Percentiles rank a stretch among this genome's conserved stretches.
Evolutionary conservation across 2,888 invertebrate species (phyloP).

Genomic region (Chromoteleia sp.): DNA sequence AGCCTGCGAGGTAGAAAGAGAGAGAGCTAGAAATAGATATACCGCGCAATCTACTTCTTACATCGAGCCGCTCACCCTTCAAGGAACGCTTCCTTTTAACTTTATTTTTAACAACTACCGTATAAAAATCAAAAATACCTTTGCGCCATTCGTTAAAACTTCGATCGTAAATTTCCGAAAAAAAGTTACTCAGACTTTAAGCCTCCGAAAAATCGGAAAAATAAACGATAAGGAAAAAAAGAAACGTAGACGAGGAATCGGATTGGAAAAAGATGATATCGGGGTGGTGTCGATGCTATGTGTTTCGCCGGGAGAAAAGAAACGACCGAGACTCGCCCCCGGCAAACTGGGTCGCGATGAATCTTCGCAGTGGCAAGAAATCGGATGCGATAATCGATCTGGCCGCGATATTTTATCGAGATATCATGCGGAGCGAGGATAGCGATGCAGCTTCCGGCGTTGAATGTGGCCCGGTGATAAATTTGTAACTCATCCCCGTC

Average conservation of each 20-base stretch:
- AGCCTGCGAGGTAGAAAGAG: slow-evolving; percentile 70
- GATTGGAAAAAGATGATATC: slow-evolving; percentile 44
- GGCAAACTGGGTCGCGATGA: slow-evolving; percentile 67
- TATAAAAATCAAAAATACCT: slow-evolving; percentile 55
- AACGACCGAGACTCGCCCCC: slow-evolving; percentile 55
- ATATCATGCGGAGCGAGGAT: slow-evolving; percentile 73
- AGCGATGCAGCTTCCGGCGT: slow-evolving; percentile 66
- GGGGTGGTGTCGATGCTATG: slow-evolving; percentile 30
- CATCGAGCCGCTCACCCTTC: slow-evolving; percentile 56
- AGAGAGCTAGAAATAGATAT: slow-evolving; percentile 60
- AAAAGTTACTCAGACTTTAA: slow-evolving; percentile 36
- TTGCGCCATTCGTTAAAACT: slow-evolving; percentile 50
- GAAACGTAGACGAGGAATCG: slow-evolving; percentile 19
- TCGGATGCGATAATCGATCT: slow-evolving; percentile 80
- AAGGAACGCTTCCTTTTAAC: slow-evolving; percentile 40
- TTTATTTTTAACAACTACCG: slow-evolving; percentile 43
- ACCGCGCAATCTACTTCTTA: slow-evolving; percentile 60
- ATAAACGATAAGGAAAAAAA: slow-evolving; percentile 29
- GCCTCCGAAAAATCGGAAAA: slow-evolving; percentile 40
- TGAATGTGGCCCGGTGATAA: slow-evolving; percentile 71
- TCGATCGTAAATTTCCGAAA: slow-evolving; percentile 44
- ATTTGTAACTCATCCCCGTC: slow-evolving; percentile 72
- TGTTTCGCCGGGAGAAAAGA: slow-evolving; percentile 54
- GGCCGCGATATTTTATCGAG: slow-evolving; percentile 77
- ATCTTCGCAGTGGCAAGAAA: slow-evolving; percentile 74